Evolutionary conservation across 1,140 invertebrate genomes (phyloP).

Genomic region (Megalopta genalis): DNA sequence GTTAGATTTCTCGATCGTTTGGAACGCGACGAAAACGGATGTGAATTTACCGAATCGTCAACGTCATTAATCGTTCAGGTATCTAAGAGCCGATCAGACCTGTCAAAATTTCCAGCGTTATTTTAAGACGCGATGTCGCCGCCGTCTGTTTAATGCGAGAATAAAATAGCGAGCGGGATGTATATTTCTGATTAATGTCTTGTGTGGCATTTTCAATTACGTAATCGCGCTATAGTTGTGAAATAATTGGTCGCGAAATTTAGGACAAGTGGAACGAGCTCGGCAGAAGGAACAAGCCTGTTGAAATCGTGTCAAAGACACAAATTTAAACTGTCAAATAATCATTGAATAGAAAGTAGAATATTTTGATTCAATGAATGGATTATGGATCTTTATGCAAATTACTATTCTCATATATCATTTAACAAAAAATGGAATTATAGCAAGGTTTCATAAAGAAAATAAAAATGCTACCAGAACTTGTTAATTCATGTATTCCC

Average conservation of each 20-base stretch:
- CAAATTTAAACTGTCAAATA: neutral
- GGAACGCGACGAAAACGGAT: neutral
- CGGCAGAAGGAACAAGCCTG: neutral
- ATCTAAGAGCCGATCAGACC: neutral
- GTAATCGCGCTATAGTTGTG: neutral
- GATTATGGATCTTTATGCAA: no score
- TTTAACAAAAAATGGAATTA: no score
- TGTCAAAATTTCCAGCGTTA: slow-evolving; percentile 10
- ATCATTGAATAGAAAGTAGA: no score
- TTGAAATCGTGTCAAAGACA: neutral
- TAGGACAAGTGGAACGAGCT: neutral
- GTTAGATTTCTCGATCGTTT: slow-evolving; percentile 1
- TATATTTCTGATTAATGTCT: slow-evolving; percentile 23
- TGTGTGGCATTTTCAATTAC: neutral
- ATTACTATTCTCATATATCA: no score
- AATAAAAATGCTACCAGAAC: no score
- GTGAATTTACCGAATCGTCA: neutral
- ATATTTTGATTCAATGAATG: no score
- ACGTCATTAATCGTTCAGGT: slow-evolving; percentile 10
- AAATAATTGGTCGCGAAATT: slow-evolving; percentile 3
- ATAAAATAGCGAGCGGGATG: neutral
- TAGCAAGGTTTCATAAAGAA: no score
- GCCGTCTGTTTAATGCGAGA: neutral
- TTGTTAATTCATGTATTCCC: no score
- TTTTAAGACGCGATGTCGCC: neutral